A percentile compares a stretch with the other conserved stretches of the same genome.
Evolutionary conservation across 2,888 invertebrate genomes (phyloP).

Genomic region (Tipula vernalis): DNA sequence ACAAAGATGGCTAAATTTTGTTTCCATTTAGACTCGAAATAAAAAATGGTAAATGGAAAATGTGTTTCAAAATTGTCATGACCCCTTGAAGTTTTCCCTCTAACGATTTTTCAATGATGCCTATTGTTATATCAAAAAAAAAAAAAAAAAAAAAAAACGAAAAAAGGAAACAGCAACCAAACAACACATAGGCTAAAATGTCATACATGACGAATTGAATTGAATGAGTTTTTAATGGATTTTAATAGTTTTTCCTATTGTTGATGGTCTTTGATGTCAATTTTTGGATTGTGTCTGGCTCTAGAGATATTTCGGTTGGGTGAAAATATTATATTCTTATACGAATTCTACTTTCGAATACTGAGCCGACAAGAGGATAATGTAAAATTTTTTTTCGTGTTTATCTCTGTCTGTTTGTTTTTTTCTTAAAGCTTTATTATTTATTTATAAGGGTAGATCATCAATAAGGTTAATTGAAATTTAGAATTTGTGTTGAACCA

Average conservation of each 20-base stretch:
- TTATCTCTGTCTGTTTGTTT: neutral
- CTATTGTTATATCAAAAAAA: neutral
- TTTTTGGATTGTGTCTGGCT: neutral
- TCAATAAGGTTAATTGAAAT: neutral
- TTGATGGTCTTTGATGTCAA: neutral
- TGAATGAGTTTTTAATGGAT: conserved; percentile 7
- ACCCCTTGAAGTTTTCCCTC: neutral
- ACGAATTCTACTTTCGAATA: neutral
- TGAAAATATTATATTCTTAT: neutral
- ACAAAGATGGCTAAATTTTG: neutral
- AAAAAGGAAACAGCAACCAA: neutral
- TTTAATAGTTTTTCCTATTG: conserved; percentile 6
- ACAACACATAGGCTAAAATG: neutral
- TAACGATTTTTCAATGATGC: neutral
- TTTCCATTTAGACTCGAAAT: neutral
- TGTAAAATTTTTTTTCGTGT: neutral
- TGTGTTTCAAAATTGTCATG: neutral
- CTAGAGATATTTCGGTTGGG: neutral
- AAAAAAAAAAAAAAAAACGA: neutral
- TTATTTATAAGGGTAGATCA: neutral
- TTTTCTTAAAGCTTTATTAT: neutral
- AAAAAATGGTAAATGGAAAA: neutral
- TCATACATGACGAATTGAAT: conserved; percentile 7
- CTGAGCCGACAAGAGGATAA: neutral
- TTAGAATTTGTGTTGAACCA: neutral